A percentile compares a stretch with the other conserved stretches of the same genome.
These are phyloP conservation scores for Philotrypesis tridentata DNA, from an alignment of 1,140 invertebrate species.

Conservation along the genomic window DNA sequence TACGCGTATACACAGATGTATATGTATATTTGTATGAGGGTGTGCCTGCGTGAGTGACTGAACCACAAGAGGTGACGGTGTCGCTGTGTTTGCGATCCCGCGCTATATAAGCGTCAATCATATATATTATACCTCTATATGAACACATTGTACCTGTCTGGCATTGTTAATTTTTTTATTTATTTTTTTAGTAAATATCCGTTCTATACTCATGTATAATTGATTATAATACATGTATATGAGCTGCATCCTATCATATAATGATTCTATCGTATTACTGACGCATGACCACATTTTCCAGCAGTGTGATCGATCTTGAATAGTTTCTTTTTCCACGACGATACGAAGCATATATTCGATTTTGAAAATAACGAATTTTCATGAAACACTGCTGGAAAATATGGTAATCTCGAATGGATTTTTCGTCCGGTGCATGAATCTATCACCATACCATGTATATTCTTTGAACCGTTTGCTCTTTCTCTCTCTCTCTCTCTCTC, in stretches of 20 bases:
- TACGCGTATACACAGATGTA: not conserved
- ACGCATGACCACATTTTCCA: slow-evolving; percentile 17
- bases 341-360: too few species aligned
- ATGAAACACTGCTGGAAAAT: not conserved
- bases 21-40: not conserved
- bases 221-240: not conserved
- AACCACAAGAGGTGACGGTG: not conserved
- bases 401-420: not conserved
- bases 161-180: slow-evolving; percentile 1
- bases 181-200: slow-evolving; percentile 12
- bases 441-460: slow-evolving; percentile 10
- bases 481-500: not conserved
- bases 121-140: not conserved
- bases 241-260: not conserved
- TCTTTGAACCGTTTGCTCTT: not conserved
- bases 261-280: not conserved
- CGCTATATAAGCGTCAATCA: not conserved
- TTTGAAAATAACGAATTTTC: not conserved
- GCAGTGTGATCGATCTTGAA: not conserved
- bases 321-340: not conserved
- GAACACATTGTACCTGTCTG: not conserved
- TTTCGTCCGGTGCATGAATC: slow-evolving; percentile 17
- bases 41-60: too few species aligned
- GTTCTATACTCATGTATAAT: not conserved
- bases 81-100: not conserved